These are phyloP conservation scores for Chamaea fasciata DNA, from an alignment of 2,113 vertebrate species.

Conservation along the genomic window DNA sequence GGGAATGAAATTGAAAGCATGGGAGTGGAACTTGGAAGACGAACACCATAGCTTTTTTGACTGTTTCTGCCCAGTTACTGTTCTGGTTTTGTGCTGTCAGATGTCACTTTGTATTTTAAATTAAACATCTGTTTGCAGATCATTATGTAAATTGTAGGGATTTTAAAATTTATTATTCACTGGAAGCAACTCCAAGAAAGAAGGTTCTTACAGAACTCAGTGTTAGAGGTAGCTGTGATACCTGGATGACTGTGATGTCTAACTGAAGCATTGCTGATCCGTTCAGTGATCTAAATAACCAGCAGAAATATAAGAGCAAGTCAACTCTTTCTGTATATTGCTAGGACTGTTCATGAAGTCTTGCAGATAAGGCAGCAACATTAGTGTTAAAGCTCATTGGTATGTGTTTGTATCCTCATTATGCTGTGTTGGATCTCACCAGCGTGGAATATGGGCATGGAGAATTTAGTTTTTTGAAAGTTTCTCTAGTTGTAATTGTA, in stretches of 20 bases:
- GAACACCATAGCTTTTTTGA: not conserved
- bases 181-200: not conserved
- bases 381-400: not conserved
- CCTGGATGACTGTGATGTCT: not conserved
- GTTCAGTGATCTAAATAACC: not conserved
- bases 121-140: not conserved
- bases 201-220: not conserved
- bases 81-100: not conserved
- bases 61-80: not conserved
- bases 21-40: not conserved
- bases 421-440: not conserved
- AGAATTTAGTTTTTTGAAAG: not conserved
- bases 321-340: not conserved
- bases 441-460: not conserved
- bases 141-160: not conserved
- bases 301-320: not conserved
- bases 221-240: not conserved
- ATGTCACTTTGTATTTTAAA: not conserved
- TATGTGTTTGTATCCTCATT: not conserved
- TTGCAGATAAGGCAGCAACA: not conserved
- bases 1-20: not conserved
- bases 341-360: not conserved
- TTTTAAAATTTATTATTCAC: not conserved
- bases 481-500: not conserved
- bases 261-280: not conserved